Conservation (phyloP, 2,113 vertebrate genomes). For the Apistogramma diplotaenia region DNA sequence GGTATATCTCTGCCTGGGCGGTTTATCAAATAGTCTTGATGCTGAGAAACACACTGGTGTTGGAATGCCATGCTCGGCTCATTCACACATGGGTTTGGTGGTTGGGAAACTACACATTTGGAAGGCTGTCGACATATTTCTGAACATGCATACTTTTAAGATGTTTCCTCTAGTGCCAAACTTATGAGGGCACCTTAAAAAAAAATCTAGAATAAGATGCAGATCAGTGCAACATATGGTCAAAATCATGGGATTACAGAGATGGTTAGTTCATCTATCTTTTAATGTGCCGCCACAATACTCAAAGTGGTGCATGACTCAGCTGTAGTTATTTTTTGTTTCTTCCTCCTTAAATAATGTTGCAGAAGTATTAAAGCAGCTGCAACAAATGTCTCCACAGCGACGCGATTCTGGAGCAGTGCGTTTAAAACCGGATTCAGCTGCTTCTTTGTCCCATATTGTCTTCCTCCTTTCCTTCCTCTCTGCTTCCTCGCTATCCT, state of each 20-base stretch:
- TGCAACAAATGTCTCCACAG: neutral
- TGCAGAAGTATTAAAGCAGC: neutral
- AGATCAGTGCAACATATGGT: too few relatives aligned
- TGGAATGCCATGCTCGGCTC: neutral
- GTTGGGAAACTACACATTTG: too few relatives aligned
- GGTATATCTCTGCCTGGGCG: neutral
- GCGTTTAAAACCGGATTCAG: neutral
- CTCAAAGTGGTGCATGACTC: neutral
- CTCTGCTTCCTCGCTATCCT: slow-evolving; percentile 5
- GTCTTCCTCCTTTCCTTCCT: neutral
- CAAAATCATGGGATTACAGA: neutral
- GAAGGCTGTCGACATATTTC: neutral
- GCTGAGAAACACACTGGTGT: neutral
- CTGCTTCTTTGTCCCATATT: slow-evolving; percentile 16
- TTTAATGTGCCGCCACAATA: neutral
- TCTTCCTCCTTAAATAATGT: neutral
- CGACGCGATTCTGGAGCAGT: neutral
- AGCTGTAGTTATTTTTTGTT: neutral
- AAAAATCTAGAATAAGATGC: neutral
- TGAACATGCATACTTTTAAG: neutral
- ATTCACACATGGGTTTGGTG: too few relatives aligned
- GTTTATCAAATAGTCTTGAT: neutral
- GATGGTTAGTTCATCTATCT: neutral
- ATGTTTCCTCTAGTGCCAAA: neutral
- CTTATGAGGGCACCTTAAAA: neutral